These are phyloP conservation scores for Drosophila merina DNA, from an alignment of 2,888 invertebrate genomes.

Conservation along the genomic window DNA sequence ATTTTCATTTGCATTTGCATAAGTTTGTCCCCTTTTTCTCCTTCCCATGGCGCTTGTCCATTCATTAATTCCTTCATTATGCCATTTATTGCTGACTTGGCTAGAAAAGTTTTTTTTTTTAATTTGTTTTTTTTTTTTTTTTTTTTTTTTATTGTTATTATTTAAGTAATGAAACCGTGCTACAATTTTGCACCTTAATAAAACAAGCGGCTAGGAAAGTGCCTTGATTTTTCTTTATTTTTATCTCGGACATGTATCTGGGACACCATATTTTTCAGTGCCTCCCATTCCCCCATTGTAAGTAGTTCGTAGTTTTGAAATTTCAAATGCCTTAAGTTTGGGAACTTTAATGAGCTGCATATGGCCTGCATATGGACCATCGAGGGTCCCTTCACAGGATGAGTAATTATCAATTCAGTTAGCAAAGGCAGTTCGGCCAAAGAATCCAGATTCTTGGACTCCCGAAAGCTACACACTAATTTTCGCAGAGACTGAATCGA, in stretches of 20 bases:
- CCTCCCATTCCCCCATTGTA: not conserved
- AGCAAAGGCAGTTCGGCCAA: not conserved
- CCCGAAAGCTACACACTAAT: conserved; percentile 3
- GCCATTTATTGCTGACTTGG: conserved; percentile 69
- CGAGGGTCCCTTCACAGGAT: not conserved
- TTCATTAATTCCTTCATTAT: conserved; percentile 75
- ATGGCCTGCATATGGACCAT: not conserved
- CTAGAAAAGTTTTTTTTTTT: too few species aligned
- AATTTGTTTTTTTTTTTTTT: too few species aligned
- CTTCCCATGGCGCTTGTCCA: conserved; percentile 31
- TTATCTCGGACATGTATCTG: too few species aligned
- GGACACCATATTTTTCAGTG: too few species aligned
- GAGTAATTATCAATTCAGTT: not conserved
- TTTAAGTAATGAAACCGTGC: too few species aligned
- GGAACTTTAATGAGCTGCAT: too few species aligned
- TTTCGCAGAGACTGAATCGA: not conserved
- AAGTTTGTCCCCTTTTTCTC: conserved; percentile 59
- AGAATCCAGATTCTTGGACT: not conserved
- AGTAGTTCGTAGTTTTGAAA: not conserved
- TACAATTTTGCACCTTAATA: too few species aligned
- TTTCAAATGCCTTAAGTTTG: too few species aligned
- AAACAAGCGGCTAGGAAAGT: conserved; percentile 62
- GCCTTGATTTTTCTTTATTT: conserved; percentile 50
- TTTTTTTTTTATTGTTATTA: too few species aligned
- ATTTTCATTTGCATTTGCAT: conserved; percentile 84